Evolutionary conservation across 2,888 invertebrate genomes (phyloP), one percentile per base, ranked within the genome.

Genomic region (Thymelicus lineola): DNA sequence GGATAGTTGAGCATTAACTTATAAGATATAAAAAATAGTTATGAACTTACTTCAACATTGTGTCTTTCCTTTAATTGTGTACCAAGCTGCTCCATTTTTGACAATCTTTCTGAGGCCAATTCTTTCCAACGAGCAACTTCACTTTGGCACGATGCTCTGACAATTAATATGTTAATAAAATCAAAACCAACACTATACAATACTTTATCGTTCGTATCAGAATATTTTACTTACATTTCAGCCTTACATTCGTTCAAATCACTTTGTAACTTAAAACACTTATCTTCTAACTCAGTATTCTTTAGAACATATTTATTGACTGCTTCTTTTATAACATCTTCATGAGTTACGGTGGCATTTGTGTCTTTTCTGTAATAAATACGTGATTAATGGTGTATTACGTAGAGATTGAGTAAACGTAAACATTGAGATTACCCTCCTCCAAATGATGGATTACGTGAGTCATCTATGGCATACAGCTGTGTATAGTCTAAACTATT

Each of bases 21-120:
- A n/a, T n/a, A n/a, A n/a, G n/a, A n/a, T n/a, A n/a, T n/a, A n/a
- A n/a, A n/a, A 12, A 7, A 28, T 42, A 1, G 10, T 64, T 28
- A 15, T 66, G 17, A 35, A 57, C 73, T 80, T 70, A 92, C 93
- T 86, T 96, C 96, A 73, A 94, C 92, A 76, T 92, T 93, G 81
- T 96, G 96, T 66, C 95, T 94, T 73, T 95, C 94, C 77, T 95
- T 95, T 62, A 96, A 82, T 80, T 96, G 94, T 62, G 90, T 87
- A 77, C 94, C 92, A 60, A 95, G 85, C 59, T 93, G 93, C 80
- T 96, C 96, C 93, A 96, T 95, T 81, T 96, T 95, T 36, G 93
- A 88, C 7, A 96, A 85, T 79, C 96, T 93, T 82, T 96, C 96
- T 67, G 95, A 93, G 6, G 96, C 96, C 75, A 96, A 89, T 59